A percentile compares a stretch with the other conserved stretches of the same genome.
Conservation (phyloP, 2,113 vertebrate species). For the Vicugna pacos region DNA sequence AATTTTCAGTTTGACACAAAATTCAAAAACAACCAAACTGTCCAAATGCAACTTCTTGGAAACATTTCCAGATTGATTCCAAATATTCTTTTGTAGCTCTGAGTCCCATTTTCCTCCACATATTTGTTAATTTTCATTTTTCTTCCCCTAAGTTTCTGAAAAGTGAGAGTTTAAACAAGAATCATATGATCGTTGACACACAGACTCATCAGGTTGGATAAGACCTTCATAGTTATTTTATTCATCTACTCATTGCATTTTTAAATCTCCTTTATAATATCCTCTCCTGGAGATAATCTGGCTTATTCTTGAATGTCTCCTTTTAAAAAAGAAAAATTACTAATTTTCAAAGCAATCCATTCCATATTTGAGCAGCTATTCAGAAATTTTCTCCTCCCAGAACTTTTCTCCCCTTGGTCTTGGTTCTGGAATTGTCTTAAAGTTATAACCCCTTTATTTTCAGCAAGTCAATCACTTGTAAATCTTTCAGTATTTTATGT, state of each 20-base stretch:
- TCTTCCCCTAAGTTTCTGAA: neutral
- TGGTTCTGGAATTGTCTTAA: slow-evolving; percentile 26
- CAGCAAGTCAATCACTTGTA: neutral
- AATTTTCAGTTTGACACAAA: slow-evolving; percentile 73
- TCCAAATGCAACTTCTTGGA: slow-evolving; percentile 62
- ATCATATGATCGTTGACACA: slow-evolving; percentile 3
- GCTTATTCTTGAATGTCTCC: neutral
- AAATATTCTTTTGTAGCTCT: slow-evolving; percentile 68
- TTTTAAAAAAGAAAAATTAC: slow-evolving; percentile 2
- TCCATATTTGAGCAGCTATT: neutral
- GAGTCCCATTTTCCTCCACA: slow-evolving; percentile 51
- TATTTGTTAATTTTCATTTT: slow-evolving; percentile 62
- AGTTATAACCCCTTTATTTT: neutral
- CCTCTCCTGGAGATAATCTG: neutral
- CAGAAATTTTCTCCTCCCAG: neutral
- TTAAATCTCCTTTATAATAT: neutral
- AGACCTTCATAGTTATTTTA: slow-evolving; percentile 23
- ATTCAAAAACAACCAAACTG: slow-evolving; percentile 68
- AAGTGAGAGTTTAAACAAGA: slow-evolving; percentile 67
- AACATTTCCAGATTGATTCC: slow-evolving; percentile 63
- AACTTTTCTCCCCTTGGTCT: neutral
- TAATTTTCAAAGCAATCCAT: slow-evolving; percentile 13
- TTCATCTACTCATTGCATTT: neutral
- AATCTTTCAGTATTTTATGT: neutral
- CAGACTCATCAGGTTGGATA: neutral